Base-by-base conservation (phyloP, 2,888 invertebrate species). In the Trimorus sp. region DNA sequence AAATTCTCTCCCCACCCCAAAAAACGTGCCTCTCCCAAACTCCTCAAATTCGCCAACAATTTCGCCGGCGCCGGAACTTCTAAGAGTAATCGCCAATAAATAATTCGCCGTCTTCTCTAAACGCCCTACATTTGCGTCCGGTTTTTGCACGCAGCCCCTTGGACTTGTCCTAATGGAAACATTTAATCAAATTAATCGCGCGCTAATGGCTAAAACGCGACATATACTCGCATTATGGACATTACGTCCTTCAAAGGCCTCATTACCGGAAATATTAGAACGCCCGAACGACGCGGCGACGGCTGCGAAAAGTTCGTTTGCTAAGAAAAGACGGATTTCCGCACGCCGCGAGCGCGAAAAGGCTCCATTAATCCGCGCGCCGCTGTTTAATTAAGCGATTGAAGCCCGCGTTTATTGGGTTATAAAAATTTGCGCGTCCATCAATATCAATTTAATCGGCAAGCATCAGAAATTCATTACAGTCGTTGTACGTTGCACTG, bases 191-290 rank as follows among this genome's bases (percentile, higher is more conserved):
- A 71, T 71, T 71, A 71, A 62, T 62, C 54, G 42, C 54, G 38
- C 9, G 45, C 71, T 71, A 71, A 71, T 71, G 14, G 71, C 42
- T 16, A 37, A 62, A 45, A 62, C 62, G 62, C 42, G 71, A 71
- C 40, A 62, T 59, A 71, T 71, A 71, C 54, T 48, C 62, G 71
- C 62, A 71, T 62, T 62, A 71, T 71, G 71, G 71, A 71, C 71
- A 71, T 71, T 71, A 71, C 62, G 71, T 71, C 54, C 71, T 71
- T 71, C 71, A 71, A 71, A 71, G 71, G 62, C 53, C 48, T 53
- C 45, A 71, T 71, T 71, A 71, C 62, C 4, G 37, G 14, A 62
- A 71, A 71, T 71, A 71, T 62, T 54, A 62, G 62, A 62, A 71
- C 53, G n/a, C 14, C 3, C 15, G 58, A 56, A 68, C n/a, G 53